phyloP scores from a whole-genome alignment of 2,797 vertebrate genomes.

The Hemitrygon akajei region DNA sequence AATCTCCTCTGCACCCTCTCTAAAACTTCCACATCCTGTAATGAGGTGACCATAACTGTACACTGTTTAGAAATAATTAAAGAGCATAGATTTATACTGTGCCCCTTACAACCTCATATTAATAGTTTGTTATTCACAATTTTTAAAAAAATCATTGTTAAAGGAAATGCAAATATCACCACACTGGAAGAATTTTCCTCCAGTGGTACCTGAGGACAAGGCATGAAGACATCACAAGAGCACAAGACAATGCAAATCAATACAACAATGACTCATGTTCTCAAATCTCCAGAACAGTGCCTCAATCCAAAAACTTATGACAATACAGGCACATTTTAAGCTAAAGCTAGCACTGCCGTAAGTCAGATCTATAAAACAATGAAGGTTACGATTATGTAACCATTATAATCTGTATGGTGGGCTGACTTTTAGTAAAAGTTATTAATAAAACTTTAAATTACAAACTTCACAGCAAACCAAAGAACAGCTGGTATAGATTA shows the following conservation, averaged over 20 bases:
- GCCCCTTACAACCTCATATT: not conserved
- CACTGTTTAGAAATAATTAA: not conserved
- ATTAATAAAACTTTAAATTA: constrained; percentile 8
- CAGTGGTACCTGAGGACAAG: not conserved
- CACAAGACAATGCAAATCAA: not conserved
- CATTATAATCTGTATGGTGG: not conserved
- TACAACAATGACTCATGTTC: not conserved
- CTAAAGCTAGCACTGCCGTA: not conserved
- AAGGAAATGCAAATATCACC: too few species aligned
- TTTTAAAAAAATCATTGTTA: not conserved
- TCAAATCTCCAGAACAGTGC: too few species aligned
- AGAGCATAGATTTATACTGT: not conserved
- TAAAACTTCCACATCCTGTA: too few species aligned
- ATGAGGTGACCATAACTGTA: too few species aligned
- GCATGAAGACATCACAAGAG: not conserved
- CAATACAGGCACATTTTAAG: not conserved
- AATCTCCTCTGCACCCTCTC: too few species aligned
- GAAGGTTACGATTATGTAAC: not conserved
- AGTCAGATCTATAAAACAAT: not conserved
- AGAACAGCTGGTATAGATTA: constrained; percentile 16
- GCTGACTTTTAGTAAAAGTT: not conserved
- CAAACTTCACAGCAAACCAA: not conserved
- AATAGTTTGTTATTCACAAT: not conserved
- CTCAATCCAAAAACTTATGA: not conserved
- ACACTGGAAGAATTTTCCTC: not conserved